Evolutionary conservation across 2,113 vertebrate species (phyloP).

Genomic region (Grus americana): DNA sequence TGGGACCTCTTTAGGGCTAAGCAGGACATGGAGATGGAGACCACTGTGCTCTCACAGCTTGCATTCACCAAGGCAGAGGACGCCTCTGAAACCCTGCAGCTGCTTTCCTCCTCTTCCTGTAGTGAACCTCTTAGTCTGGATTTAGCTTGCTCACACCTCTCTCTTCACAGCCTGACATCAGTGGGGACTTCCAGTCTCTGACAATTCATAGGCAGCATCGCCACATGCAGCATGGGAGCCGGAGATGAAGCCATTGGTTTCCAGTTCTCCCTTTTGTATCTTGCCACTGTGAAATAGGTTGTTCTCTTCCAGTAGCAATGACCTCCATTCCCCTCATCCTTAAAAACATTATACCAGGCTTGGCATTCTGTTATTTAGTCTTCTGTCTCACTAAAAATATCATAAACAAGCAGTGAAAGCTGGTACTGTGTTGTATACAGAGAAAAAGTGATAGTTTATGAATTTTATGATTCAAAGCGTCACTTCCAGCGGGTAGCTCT

Average conservation of each 20-base stretch:
- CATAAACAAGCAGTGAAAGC: neutral
- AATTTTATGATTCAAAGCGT: neutral
- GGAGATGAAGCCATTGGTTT: neutral
- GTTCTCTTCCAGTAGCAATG: neutral
- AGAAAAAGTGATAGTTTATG: neutral
- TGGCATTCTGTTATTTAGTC: neutral
- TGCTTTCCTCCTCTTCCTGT: neutral
- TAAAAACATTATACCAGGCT: neutral
- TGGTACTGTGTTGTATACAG: neutral
- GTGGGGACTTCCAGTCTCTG: neutral
- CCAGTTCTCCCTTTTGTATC: neutral
- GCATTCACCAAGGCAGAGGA: neutral
- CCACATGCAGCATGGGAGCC: neutral
- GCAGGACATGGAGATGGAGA: neutral
- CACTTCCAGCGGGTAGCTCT: neutral
- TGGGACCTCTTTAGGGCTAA: neutral
- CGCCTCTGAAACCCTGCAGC: neutral
- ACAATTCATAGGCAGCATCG: neutral
- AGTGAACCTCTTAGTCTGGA: neutral
- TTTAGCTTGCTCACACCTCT: neutral
- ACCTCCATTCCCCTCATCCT: neutral
- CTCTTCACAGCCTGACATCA: neutral
- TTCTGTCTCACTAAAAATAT: neutral
- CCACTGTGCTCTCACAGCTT: neutral
- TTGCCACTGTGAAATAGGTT: neutral